Base-by-base conservation (phyloP, 2,113 vertebrate species). In the Nibea albiflora region DNA sequence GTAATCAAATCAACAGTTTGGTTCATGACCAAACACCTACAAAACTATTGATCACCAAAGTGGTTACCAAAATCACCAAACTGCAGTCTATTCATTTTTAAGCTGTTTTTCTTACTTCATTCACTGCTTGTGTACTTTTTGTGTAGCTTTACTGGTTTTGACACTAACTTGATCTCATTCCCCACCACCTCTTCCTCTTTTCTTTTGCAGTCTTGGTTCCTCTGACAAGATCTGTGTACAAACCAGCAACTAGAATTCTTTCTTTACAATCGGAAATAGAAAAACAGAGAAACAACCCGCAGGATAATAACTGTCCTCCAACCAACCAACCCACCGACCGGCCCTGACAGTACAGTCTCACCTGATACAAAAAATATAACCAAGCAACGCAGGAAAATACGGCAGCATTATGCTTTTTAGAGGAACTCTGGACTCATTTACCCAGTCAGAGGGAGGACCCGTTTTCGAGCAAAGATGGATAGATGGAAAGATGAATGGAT, bases 121-220 rank as follows among this genome's bases (percentile, higher is more conserved):
- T 31, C 28, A 5, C 22, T 7, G 2, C 52, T 31, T 28, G 60
- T 39, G 35, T 39, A 39, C 44, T 46, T 35, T 35, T 35, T 60
- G 19, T 19, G 42, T 7, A 46, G 3, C 10, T 44, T 22, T 16
- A 35, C 10, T 11, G 8, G 15, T 4, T 9, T 47, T 6, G 58
- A 31, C 11, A 19, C 52, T 77, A 56, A 89, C 24, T 0, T 78
- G 22, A 76, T 57, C 58, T 49, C n/a, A 39, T 35, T 15, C 35
- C 20, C 0, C 7, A 5, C 5, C n/a, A 4, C 16, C 75, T 44
- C 76, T 62, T n/a, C 15, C 26, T 6, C 19, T 31, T 47, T 57
- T 88, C 84, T 92, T 63, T 85, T 95, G 42, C 94, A 97, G 97
- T 97, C 97, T 95, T 97, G 97, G 97, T 97, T 97, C 96, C 97